Evolutionary conservation across 2,888 invertebrate genomes (phyloP), one percentile per base, ranked within the genome.

Genomic region (Eupithecia exiguata): DNA sequence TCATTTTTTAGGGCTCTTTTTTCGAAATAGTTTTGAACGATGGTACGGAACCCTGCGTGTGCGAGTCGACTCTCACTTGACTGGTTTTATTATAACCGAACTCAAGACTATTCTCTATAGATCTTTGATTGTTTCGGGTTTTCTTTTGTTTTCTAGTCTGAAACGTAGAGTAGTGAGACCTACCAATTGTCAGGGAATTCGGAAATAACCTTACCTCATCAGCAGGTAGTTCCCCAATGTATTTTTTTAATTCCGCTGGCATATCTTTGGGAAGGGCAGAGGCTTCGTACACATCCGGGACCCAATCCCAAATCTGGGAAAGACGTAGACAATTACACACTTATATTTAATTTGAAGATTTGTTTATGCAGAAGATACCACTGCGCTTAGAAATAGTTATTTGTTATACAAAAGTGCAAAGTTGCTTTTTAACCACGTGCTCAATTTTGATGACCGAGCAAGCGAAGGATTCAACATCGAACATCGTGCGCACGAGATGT

Each of bases 241-340:
- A 82, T 0, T 86, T 81, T 0, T 79, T 80, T 10, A 93, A 82
- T 1, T 89, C 88, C 2, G 84, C 84, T 0, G 97, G 97, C 97
- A 98, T 97, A 9, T 96, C 95, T 0, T 88, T 87, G 0, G 98
- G 98, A 67, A 98, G 89, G 65, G 94, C 91, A 2, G 89, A 86
- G 0, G 95, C 94, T 78, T 97, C 96, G 86, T 97, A 98, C 82
- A 95, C 97, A 7, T 97, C 96, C 0, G 99, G 99, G 75, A 95
- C 91, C 99, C 99, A 99, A 69, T 96, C 97, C 83, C 96, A 98
- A 84, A 99, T 98, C 96, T 97, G 62, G 18, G 61, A 35, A 62
- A 62, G 18, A 35, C 35, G 18, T 35, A 62, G 35, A 62, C 61
- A 30, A 30, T 30, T 30, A 30, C 30, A 30, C 30, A 61, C 61